Conservation (phyloP, 2,113 vertebrate species). For the Pterocles burchelli region DNA sequence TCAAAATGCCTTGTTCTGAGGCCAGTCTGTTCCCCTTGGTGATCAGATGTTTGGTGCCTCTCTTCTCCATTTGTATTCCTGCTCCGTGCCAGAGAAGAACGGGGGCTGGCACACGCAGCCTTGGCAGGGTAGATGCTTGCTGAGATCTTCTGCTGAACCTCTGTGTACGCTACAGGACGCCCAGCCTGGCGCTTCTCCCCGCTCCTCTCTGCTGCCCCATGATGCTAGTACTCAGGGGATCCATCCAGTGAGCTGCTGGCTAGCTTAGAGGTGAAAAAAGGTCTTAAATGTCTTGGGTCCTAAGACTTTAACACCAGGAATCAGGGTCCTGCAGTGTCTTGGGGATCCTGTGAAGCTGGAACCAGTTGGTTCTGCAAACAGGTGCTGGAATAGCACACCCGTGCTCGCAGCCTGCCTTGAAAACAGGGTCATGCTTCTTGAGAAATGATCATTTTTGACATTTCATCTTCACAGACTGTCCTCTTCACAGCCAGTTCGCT, state of each 20-base stretch:
- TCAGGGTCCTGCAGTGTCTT: background rate
- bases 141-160: background rate
- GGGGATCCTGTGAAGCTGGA: background rate
- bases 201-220: background rate
- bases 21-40: background rate
- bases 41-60: background rate
- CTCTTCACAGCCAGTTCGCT: background rate
- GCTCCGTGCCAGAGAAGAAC: background rate
- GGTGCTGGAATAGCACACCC: fast-evolving
- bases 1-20: background rate
- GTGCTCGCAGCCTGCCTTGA: background rate
- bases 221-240: background rate
- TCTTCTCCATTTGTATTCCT: background rate
- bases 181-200: background rate
- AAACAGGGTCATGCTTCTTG: background rate
- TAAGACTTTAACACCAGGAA: background rate
- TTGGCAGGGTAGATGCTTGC: background rate
- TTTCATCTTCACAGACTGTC: background rate
- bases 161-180: background rate
- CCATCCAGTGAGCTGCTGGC: background rate
- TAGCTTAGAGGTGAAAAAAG: background rate
- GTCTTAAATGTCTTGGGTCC: background rate
- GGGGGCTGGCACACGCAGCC: background rate
- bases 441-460: background rate
- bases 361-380: background rate